Evolutionary conservation across 1,140 invertebrate genomes (phyloP).

Genomic region (Trichomalopsis sarcophagae): DNA sequence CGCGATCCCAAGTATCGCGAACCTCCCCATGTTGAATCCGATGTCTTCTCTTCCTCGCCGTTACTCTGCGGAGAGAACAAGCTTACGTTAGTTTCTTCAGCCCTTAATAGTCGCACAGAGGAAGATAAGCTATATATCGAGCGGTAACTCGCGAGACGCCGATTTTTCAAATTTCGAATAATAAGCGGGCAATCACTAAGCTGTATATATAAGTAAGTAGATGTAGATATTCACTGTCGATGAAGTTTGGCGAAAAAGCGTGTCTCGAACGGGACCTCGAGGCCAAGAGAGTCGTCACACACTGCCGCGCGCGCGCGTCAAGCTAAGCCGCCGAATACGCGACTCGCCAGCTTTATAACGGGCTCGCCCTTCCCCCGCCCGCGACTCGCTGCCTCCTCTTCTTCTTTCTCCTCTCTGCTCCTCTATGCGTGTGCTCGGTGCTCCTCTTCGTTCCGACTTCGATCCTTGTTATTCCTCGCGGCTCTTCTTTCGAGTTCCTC

Average conservation of each 20-base stretch:
- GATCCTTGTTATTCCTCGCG: neutral
- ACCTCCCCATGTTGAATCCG: slow-evolving; percentile 17
- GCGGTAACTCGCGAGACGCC: neutral
- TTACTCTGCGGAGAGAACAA: neutral
- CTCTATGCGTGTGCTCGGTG: neutral
- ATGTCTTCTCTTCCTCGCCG: neutral
- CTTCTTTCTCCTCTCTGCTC: neutral
- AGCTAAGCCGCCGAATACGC: slow-evolving; percentile 70
- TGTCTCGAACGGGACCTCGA: slow-evolving; percentile 16
- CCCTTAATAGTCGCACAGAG: neutral
- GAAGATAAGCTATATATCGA: neutral
- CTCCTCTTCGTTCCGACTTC: slow-evolving; percentile 14
- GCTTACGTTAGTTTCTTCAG: neutral
- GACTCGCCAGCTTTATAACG: slow-evolving; percentile 72
- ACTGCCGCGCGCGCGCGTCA: slow-evolving; percentile 51
- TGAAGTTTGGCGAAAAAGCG: slow-evolving; percentile 27
- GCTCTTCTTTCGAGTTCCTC: neutral
- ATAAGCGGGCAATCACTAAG: neutral
- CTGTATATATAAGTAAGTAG: neutral
- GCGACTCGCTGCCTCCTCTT: slow-evolving; percentile 54
- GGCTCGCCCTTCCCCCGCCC: slow-evolving; percentile 69
- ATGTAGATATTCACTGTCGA: neutral
- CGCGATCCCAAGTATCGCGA: slow-evolving; percentile 11
- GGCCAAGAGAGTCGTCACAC: slow-evolving; percentile 7
- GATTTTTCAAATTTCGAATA: neutral